phyloP scores from a whole-genome alignment of 1,140 invertebrate genomes.

The Eurosta solidaginis region DNA sequence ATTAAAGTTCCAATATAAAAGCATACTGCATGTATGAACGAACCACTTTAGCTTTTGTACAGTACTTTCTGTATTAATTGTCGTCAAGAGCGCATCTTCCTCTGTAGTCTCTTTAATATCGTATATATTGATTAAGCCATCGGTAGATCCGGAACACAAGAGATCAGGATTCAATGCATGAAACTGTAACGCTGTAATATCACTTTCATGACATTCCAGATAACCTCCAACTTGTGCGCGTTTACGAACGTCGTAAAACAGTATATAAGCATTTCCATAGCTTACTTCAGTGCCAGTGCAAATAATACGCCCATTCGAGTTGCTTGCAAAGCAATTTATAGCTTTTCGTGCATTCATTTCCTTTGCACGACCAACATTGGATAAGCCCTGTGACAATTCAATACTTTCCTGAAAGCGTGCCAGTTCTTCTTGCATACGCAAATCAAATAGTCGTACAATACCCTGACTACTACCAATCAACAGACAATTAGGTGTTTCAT shows the following conservation, averaged over 20 bases:
- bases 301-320: conserved; percentile 71
- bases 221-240: conserved; percentile 78
- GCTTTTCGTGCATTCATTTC: conserved; percentile 55
- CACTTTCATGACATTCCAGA: conserved; percentile 84
- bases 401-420: conserved; percentile 53
- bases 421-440: conserved; percentile 41
- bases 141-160: conserved; percentile 76
- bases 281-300: conserved; percentile 77
- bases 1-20: background rate
- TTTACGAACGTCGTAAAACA: conserved; percentile 82
- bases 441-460: conserved; percentile 47
- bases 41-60: conserved; percentile 69
- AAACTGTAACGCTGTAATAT: conserved; percentile 81
- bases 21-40: background rate
- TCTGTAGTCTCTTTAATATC: conserved; percentile 76
- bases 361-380: background rate
- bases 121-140: conserved; percentile 86
- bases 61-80: conserved; percentile 83
- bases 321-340: conserved; percentile 77
- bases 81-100: conserved; percentile 79
- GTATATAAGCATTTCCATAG: conserved; percentile 72
- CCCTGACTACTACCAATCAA: conserved; percentile 50
- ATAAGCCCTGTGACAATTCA: conserved; percentile 48
- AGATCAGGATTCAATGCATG: conserved; percentile 72
- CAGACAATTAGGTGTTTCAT: conserved; percentile 41